Evolutionary conservation across 2,113 vertebrate genomes (phyloP).

Genomic region (Lepisosteus osseus): DNA sequence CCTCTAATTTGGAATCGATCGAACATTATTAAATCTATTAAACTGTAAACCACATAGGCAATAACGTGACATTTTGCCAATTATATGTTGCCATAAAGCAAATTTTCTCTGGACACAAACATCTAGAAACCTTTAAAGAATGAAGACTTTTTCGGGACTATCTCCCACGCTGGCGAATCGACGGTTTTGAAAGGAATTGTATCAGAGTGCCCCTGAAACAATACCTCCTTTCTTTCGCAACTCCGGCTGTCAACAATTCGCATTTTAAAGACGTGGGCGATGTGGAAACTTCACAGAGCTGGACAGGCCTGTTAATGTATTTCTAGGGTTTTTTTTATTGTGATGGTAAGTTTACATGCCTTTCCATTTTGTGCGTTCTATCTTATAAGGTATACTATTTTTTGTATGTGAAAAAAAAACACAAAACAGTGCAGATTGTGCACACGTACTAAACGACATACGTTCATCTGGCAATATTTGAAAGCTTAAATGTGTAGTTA

Average conservation of each 20-base stretch:
- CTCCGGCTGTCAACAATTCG: background rate
- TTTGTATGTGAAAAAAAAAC: no score
- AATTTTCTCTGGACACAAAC: background rate
- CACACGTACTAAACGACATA: no score
- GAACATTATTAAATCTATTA: slow-evolving; percentile 15
- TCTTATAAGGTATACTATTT: no score
- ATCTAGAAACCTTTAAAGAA: background rate
- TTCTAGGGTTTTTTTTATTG: no score
- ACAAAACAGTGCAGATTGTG: no score
- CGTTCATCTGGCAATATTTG: no score
- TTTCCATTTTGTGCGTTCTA: no score
- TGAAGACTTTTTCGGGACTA: background rate
- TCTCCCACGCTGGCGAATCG: background rate
- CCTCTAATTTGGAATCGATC: slow-evolving; percentile 12
- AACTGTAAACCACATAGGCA: slow-evolving; percentile 5
- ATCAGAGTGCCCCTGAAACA: slow-evolving; percentile 58
- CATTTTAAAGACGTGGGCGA: background rate
- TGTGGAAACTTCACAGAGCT: background rate
- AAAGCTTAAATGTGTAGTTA: background rate
- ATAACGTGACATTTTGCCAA: slow-evolving; percentile 27
- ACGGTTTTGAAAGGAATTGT: slow-evolving; percentile 22
- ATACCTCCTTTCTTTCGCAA: slow-evolving; percentile 50
- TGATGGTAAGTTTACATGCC: no score
- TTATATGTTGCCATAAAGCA: slow-evolving; percentile 15
- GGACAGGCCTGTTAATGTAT: background rate